phyloP scores from a whole-genome alignment of 2,797 vertebrate species.

The Aplochiton taeniatus region DNA sequence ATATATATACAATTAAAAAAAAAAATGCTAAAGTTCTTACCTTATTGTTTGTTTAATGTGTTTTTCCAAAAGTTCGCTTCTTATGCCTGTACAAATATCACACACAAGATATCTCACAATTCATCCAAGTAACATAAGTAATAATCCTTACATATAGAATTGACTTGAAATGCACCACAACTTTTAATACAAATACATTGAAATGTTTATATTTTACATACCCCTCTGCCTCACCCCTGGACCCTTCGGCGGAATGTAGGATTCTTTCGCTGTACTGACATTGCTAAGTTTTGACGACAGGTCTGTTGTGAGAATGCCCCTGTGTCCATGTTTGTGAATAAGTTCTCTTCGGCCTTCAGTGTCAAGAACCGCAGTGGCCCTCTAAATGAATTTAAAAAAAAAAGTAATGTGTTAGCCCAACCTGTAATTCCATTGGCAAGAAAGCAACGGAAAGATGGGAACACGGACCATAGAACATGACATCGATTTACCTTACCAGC shows the following conservation, averaged over 20 bases:
- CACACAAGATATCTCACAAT: neutral
- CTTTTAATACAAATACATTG: neutral
- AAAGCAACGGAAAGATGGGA: no score
- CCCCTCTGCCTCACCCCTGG: constrained; percentile 59
- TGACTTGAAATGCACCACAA: no score
- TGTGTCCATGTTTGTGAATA: constrained; percentile 55
- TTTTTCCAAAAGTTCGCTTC: constrained; percentile 69
- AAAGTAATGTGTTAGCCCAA: no score
- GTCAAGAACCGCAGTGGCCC: constrained; percentile 42
- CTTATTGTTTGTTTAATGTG: constrained; percentile 62
- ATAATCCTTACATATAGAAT: neutral
- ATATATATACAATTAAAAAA: no score
- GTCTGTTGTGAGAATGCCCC: constrained; percentile 58
- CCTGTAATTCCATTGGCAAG: no score
- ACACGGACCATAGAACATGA: no score
- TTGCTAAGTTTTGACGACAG: constrained; percentile 51
- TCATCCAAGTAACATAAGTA: neutral
- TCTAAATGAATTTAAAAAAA: constrained; percentile 39
- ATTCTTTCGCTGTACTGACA: constrained; percentile 49
- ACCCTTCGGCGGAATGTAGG: constrained; percentile 42
- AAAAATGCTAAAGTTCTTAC: constrained; percentile 59
- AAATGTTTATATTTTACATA: constrained; percentile 32
- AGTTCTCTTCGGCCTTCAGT: constrained; percentile 16
- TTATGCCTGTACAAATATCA: constrained; percentile 55
- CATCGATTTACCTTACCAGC: no score